These are phyloP conservation scores for Drosophila quinaria DNA, from an alignment of 2,888 invertebrate species.

Conservation along the genomic window DNA sequence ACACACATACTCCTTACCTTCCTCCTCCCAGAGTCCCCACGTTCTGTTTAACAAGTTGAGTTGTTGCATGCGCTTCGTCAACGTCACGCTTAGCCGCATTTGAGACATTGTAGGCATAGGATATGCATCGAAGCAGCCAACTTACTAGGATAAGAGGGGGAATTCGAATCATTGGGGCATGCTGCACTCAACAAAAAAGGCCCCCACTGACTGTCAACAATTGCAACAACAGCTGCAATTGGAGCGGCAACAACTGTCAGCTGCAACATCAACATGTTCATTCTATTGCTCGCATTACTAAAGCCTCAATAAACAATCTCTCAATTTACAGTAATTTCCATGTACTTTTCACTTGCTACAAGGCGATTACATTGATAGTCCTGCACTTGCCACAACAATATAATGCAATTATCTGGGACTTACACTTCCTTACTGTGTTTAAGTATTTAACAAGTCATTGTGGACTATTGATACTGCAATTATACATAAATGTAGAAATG, in stretches of 20 bases:
- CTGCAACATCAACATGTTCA: constrained; percentile 26
- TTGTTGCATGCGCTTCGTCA: constrained; percentile 78
- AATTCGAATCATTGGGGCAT: too few species aligned
- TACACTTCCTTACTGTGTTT: constrained; percentile 24
- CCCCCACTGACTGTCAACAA: constrained; percentile 15
- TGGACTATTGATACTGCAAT: too few species aligned
- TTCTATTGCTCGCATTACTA: constrained; percentile 22
- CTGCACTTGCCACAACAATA: constrained; percentile 17
- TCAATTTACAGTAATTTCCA: constrained; percentile 29
- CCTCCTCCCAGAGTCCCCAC: neutral
- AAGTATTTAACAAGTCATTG: neutral
- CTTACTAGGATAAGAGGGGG: neutral
- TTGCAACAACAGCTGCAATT: constrained; percentile 35
- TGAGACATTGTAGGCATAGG: constrained; percentile 71
- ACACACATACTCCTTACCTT: neutral
- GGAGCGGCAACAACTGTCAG: constrained; percentile 32
- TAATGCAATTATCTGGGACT: constrained; percentile 36
- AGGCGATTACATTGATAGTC: constrained; percentile 7
- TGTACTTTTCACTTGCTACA: constrained; percentile 1
- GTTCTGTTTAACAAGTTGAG: constrained; percentile 56
- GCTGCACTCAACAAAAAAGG: constrained; percentile 27
- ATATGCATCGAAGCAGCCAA: constrained; percentile 36
- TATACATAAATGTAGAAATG: neutral
- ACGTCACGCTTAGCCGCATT: constrained; percentile 78
- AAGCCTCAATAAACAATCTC: constrained; percentile 25